Evolutionary conservation across 1,140 invertebrate genomes (phyloP).

Genomic region (Dreissena rostriformis): DNA sequence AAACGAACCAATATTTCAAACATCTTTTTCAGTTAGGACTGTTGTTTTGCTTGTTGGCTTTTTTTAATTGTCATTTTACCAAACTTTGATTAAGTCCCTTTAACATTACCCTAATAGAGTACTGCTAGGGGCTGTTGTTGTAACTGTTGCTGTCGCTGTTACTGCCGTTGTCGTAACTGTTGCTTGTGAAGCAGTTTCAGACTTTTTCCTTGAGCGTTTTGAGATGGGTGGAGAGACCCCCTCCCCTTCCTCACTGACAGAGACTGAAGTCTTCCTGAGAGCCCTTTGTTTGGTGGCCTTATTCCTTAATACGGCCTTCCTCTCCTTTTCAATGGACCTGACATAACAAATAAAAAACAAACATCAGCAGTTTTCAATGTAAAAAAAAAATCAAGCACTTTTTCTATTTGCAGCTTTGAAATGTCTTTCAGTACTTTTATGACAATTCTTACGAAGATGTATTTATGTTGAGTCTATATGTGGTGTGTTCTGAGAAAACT

Average conservation of each 20-base stretch:
- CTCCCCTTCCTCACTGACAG: slow-evolving; percentile 20
- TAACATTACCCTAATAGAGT: neutral
- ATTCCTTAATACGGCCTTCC: slow-evolving; percentile 31
- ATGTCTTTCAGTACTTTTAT: too few relatives aligned
- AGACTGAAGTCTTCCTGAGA: slow-evolving; percentile 19
- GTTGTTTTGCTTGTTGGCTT: too few relatives aligned
- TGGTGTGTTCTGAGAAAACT: too few relatives aligned
- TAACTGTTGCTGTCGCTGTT: neutral
- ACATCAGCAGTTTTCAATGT: too few relatives aligned
- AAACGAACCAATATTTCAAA: too few relatives aligned
- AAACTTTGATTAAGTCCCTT: too few relatives aligned
- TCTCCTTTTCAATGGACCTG: slow-evolving; percentile 47
- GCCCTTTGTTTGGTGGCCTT: slow-evolving; percentile 84
- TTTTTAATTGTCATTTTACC: too few relatives aligned
- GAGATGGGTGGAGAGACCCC: slow-evolving; percentile 17
- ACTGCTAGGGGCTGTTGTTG: slow-evolving; percentile 30
- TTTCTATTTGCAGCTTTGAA: too few relatives aligned
- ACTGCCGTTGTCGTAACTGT: neutral
- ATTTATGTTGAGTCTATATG: too few relatives aligned
- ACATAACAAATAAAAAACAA: neutral
- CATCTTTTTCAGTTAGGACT: too few relatives aligned
- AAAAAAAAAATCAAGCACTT: too few relatives aligned
- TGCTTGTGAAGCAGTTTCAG: slow-evolving; percentile 9
- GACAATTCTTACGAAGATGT: too few relatives aligned
- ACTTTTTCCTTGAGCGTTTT: slow-evolving; percentile 38